These are phyloP conservation scores for Glareola pratincola DNA, from an alignment of 2,113 vertebrate genomes.

Conservation along the genomic window DNA sequence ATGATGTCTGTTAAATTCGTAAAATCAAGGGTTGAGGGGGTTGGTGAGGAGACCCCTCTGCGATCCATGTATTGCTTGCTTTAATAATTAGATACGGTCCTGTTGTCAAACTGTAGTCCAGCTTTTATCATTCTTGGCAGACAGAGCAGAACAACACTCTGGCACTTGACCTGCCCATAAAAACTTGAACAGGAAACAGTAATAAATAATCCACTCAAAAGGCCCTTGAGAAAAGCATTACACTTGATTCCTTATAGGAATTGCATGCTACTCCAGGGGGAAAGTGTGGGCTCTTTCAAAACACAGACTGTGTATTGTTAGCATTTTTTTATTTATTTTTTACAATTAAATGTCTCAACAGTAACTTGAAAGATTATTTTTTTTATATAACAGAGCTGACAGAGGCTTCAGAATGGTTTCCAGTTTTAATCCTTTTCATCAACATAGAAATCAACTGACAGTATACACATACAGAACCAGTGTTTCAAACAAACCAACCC, in stretches of 20 bases:
- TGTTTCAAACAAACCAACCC: background rate
- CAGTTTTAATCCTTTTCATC: background rate
- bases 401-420: background rate
- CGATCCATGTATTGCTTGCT: background rate
- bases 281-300: background rate
- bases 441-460: background rate
- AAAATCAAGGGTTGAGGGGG: background rate
- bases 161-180: constrained; percentile 61
- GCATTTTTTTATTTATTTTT: background rate
- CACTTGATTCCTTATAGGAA: constrained; percentile 36
- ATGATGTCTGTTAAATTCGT: background rate
- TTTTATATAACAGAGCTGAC: background rate
- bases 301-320: background rate
- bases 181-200: constrained; percentile 60
- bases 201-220: constrained; percentile 64
- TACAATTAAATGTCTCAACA: background rate
- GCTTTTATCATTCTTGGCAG: constrained; percentile 59
- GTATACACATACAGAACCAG: too few relatives aligned
- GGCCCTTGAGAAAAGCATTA: constrained; percentile 43
- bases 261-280: background rate
- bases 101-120: constrained; percentile 29
- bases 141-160: constrained; percentile 36
- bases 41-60: background rate
- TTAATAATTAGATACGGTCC: constrained; percentile 42
- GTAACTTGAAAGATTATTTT: background rate